Percentiles rank a stretch among this genome's conserved stretches.
Evolutionary conservation across 2,888 invertebrate species (phyloP).

Genomic region (Synanthedon formicaeformis): DNA sequence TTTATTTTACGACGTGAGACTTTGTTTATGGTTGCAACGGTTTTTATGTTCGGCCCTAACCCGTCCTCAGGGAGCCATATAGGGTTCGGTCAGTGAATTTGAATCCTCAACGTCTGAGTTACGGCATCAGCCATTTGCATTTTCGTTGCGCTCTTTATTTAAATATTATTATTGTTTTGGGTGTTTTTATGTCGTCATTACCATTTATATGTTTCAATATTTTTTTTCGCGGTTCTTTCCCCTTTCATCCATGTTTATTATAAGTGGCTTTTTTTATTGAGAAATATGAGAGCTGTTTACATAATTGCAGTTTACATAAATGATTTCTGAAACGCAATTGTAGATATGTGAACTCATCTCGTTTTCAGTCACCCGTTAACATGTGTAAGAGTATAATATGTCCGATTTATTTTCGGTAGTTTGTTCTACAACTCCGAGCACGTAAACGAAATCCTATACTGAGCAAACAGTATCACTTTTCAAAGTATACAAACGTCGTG

Average conservation of each 20-base stretch:
- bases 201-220: not conserved
- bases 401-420: not conserved
- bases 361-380: too few species aligned
- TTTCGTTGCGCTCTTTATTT: conserved; percentile 17
- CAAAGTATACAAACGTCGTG: not conserved
- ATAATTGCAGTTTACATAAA: too few species aligned
- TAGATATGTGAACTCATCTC: too few species aligned
- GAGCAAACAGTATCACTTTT: not conserved
- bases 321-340: too few species aligned
- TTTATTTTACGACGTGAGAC: conserved; percentile 20
- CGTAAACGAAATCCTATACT: not conserved
- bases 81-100: conserved; percentile 18
- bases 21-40: conserved; percentile 20
- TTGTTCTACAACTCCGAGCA: not conserved
- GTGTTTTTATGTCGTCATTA: conserved; percentile 7
- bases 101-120: conserved; percentile 10
- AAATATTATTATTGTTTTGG: conserved; percentile 24
- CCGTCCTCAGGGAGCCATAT: conserved; percentile 9
- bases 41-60: conserved; percentile 12
- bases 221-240: too few species aligned
- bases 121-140: conserved; percentile 7
- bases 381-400: too few species aligned
- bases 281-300: too few species aligned
- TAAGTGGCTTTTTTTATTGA: too few species aligned
- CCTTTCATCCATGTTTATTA: too few species aligned